Conservation (phyloP, 2,113 vertebrate genomes). For the Ramphastos sulfuratus region DNA sequence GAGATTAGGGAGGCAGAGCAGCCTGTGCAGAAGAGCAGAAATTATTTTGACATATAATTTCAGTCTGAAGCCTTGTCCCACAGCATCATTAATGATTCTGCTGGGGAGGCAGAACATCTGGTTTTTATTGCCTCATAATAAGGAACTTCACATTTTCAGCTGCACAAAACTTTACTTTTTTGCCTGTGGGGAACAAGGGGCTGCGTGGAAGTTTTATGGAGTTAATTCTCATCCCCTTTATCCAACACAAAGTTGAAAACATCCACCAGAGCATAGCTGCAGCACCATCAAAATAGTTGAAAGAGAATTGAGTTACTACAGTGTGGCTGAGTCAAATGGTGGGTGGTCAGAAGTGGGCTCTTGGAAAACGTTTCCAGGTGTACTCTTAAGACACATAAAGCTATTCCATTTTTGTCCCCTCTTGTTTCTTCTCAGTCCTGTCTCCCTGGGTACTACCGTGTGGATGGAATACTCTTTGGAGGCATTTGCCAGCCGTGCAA, state of each 20-base stretch:
- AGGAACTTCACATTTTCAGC: background rate
- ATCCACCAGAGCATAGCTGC: background rate
- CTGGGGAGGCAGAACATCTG: background rate
- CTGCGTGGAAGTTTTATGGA: background rate
- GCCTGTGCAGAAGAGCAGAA: background rate
- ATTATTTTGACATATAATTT: background rate
- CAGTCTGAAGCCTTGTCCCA: background rate
- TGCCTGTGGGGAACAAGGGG: background rate
- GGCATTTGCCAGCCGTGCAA: conserved; percentile 92
- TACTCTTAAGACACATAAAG: background rate
- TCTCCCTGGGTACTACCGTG: conserved; percentile 85
- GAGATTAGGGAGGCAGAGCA: background rate
- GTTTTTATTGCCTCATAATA: background rate
- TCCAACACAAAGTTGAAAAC: background rate
- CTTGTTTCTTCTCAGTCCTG: conserved; percentile 74
- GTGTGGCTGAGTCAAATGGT: background rate
- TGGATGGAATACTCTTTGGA: conserved; percentile 91
- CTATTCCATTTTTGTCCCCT: background rate
- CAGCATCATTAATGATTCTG: background rate
- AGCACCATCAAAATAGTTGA: background rate
- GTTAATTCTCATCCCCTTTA: background rate
- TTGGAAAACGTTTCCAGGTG: background rate
- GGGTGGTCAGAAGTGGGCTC: background rate
- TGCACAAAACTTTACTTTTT: background rate
- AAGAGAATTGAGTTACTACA: background rate